Base-by-base conservation (phyloP, 2,113 vertebrate species). In the Indicator indicator region DNA sequence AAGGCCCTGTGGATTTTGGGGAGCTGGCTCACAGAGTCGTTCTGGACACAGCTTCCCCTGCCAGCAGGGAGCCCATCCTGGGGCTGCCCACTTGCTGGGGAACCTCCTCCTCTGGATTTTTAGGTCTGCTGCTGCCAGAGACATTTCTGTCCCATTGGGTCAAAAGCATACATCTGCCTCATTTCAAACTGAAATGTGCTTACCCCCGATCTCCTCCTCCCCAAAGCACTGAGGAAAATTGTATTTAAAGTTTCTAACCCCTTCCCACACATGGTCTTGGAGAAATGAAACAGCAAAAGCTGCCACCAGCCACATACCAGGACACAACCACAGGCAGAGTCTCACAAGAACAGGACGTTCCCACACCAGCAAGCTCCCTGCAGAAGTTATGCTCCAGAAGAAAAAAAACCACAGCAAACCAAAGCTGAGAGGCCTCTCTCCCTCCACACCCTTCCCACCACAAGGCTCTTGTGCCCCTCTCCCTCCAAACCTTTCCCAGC, bases 211-310 rank as follows among this genome's bases (percentile, higher is more conserved):
- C 59, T 87, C 62, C 33, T 81, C 55, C 65, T 44, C 56, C 55
- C 69, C 60, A 63, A 5, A 60, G 8, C 18, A 4, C 60, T 72
- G 78, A 71, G 30, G 28, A 91, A 92, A 78, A 58, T 20, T 19
- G 48, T 64, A 74, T 54, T 70, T 71, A 38, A 86, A 92, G 65
- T 88, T 81, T 94, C 86, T 71, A 92, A 72, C 38, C 70, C 62
- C 55, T n/a, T 15, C 73, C 58, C 90, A 81, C 65, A 65, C 48
- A 46, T 16, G 3, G 40, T 55, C 74, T 86, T 33, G 36, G 58
- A 92, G 33, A 84, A 95, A 93, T 3, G 1, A 81, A 92, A 90
- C 2, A 3, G 83, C 86, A 83, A 83, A 88, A 81, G 44, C 63
- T 56, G 69, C 69, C 58, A 1, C 54, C 33, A 7, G 9, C 80